These are phyloP conservation scores for Cochlearius cochlearius DNA, from an alignment of 2,113 vertebrate species.

Conservation along the genomic window DNA sequence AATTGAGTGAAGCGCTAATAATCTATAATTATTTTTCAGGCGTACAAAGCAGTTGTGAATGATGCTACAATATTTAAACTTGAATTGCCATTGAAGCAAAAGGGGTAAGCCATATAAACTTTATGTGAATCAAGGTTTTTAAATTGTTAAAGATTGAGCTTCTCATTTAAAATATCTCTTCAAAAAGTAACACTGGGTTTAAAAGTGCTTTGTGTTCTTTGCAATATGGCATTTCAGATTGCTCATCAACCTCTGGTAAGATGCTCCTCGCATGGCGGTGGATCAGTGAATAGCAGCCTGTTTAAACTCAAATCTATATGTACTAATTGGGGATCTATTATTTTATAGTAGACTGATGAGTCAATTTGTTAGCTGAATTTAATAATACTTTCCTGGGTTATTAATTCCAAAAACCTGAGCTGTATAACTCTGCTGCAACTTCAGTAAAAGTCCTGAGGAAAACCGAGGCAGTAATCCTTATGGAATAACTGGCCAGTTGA, in stretches of 20 bases:
- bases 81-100: conserved; percentile 97
- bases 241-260: background rate
- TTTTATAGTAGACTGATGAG: background rate
- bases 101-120: conserved; percentile 83
- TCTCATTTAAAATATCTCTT: background rate
- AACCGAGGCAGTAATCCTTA: background rate
- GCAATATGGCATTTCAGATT: background rate
- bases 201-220: background rate
- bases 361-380: background rate
- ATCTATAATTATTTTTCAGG: conserved; percentile 77
- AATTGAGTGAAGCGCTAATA: background rate
- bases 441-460: background rate
- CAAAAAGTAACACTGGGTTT: background rate
- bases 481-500: background rate
- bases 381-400: background rate
- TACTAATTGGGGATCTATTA: background rate
- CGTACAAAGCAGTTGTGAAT: conserved; percentile 98
- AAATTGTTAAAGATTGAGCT: background rate
- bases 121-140: background rate
- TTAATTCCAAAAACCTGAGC: background rate
- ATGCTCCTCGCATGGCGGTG: background rate
- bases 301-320: background rate
- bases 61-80: conserved; percentile 99
- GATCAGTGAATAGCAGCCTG: background rate
- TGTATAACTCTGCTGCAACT: background rate